Evolutionary conservation across 2,113 vertebrate genomes (phyloP), one percentile per base, ranked within the genome.

Genomic region (Eubucco bourcierii): DNA sequence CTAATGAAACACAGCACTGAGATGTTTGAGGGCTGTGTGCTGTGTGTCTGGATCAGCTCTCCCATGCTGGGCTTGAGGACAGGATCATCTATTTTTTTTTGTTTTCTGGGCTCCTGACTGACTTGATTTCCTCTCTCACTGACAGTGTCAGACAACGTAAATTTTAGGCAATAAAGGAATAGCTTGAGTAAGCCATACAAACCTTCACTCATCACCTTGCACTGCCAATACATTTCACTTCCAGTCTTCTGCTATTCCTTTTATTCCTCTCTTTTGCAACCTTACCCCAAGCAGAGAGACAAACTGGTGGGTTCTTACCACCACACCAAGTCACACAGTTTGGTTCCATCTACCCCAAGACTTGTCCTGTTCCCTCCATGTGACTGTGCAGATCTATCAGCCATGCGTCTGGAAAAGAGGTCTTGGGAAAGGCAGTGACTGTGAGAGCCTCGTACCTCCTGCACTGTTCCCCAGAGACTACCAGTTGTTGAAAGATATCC

Each of bases 1-100:
- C 73, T 95, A 95, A 95, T 93, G 88, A 95, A 95, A 95, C 52
- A 71, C 95, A 95, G 90, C 53, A 28, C 47, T 0, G 29, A 80
- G 65, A 73, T 67, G 76, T 68, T 55, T 52, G 87, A 93, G 87
- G 60, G 82, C 76, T 90, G 75, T 15, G 11, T 74, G 84, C 71
- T 82, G 1, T 95, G 72, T 88, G 79, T 70, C 73, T 90, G 75
- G 64, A 91, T 85, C 88, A 90, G 50, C 72, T 85, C 75, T 74
- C 52, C 8, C 93, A 60, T 78, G 76, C 95, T 91, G 91, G 60
- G 87, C 80, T 88, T 71, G 80, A 90, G 92, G 88, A 91, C 56
- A 90, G 61, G 64, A 91, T 85, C 21, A 5, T 79, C 24, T 44
- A 33, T 64, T 41, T n/a, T 70, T n/a, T 70, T 33, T 15, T 46